Conservation (phyloP, 2,888 invertebrate species). For the Melitaea athalia region DNA sequence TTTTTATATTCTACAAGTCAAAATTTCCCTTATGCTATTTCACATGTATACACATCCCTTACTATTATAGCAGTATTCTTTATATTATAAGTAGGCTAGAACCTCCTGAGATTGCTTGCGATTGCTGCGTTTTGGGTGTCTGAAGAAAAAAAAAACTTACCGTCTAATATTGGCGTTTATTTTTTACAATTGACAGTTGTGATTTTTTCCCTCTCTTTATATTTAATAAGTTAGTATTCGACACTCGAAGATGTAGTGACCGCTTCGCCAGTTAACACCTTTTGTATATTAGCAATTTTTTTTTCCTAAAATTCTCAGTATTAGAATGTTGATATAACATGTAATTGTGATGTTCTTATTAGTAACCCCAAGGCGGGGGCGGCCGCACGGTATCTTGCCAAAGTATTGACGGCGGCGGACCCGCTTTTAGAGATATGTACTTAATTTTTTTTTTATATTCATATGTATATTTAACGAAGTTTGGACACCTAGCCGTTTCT, state of each 20-base stretch:
- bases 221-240: slow-evolving; percentile 8
- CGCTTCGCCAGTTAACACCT: slow-evolving; percentile 60
- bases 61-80: slow-evolving; percentile 76
- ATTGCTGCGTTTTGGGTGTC: slow-evolving; percentile 41
- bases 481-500: slow-evolving; percentile 12
- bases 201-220: slow-evolving; percentile 1
- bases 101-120: slow-evolving; percentile 70
- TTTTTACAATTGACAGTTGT: slow-evolving; percentile 14
- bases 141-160: not conserved
- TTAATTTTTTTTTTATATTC: slow-evolving; percentile 68
- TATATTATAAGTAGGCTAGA: slow-evolving; percentile 74
- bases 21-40: slow-evolving; percentile 68
- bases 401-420: slow-evolving; percentile 54
- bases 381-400: slow-evolving; percentile 69
- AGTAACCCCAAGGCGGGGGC: slow-evolving; percentile 56
- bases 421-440: slow-evolving; percentile 58
- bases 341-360: slow-evolving; percentile 64
- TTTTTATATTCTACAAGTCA: slow-evolving; percentile 54
- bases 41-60: slow-evolving; percentile 71
- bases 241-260: slow-evolving; percentile 40
- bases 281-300: slow-evolving; percentile 78
- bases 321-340: slow-evolving; percentile 68
- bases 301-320: slow-evolving; percentile 71
- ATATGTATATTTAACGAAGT: slow-evolving; percentile 43
- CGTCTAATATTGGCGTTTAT: slow-evolving; percentile 6